phyloP scores from a whole-genome alignment of 2,888 invertebrate species.

The Spisula subtruncata region DNA sequence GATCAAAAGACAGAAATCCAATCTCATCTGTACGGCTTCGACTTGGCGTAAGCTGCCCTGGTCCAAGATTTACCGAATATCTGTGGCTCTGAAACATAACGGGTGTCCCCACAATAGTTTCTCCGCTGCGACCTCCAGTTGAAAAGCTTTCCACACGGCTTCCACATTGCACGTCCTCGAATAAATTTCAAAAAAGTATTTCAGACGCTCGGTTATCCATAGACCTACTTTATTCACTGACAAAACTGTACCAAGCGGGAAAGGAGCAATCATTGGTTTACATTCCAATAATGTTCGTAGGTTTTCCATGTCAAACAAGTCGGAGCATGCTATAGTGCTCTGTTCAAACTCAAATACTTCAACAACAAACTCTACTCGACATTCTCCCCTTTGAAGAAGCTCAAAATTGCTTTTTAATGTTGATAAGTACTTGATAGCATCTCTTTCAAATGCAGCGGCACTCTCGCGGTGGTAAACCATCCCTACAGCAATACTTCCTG shows the following conservation, averaged over 20 bases:
- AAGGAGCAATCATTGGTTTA: conserved; percentile 48
- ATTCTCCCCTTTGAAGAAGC: conserved; percentile 43
- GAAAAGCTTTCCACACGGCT: conserved; percentile 20
- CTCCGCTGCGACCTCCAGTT: conserved; percentile 49
- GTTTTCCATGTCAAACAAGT: background rate
- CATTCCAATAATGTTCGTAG: background rate
- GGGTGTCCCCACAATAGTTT: conserved; percentile 38
- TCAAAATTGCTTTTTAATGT: conserved; percentile 47
- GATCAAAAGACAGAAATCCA: conserved; percentile 55
- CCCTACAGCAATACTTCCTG: conserved; percentile 55
- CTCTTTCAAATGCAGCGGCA: conserved; percentile 47
- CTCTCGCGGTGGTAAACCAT: conserved; percentile 37
- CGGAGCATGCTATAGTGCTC: background rate
- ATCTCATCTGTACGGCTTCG: conserved; percentile 43
- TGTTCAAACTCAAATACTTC: conserved; percentile 35
- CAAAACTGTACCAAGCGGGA: conserved; percentile 28
- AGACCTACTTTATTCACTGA: conserved; percentile 29
- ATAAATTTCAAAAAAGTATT: conserved; percentile 34
- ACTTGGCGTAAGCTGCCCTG: conserved; percentile 40
- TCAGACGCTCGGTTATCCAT: conserved; percentile 37
- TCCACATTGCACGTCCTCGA: conserved; percentile 41
- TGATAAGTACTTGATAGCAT: conserved; percentile 54
- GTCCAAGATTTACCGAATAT: conserved; percentile 47
- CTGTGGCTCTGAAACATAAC: conserved; percentile 23
- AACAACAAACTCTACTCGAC: conserved; percentile 45